Percentiles rank a stretch among this genome's conserved stretches.
Conservation (phyloP, 1,140 invertebrate genomes). For the Drosophila guanche region DNA sequence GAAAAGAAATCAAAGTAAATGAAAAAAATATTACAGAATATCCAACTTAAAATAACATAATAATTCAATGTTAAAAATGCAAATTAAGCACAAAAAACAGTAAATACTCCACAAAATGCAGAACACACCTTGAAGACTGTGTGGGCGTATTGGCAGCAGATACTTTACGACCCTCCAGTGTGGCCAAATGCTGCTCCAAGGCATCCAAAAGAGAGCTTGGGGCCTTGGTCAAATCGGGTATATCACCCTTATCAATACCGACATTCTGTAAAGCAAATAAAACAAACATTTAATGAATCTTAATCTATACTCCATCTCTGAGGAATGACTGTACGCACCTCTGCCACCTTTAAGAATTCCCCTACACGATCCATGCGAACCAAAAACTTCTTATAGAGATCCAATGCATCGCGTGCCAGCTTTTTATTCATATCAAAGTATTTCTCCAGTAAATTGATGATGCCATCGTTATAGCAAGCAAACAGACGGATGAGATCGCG, state of each 20-base stretch:
- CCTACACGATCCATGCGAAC: constrained; percentile 99
- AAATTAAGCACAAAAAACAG: constrained; percentile 8
- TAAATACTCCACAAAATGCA: neutral
- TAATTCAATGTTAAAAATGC: constrained; percentile 13
- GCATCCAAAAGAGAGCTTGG: constrained; percentile 99
- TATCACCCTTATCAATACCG: constrained; percentile 99
- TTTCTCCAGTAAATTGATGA: constrained; percentile 99
- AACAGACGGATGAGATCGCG: constrained; percentile 99
- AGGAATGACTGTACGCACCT: constrained; percentile 85
- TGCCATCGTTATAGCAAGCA: constrained; percentile 99
- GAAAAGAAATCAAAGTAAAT: constrained; percentile 35
- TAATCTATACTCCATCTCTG: neutral
- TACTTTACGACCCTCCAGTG: constrained; percentile 96
- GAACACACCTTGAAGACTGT: constrained; percentile 89
- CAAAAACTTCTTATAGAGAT: constrained; percentile 99
- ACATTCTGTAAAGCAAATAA: constrained; percentile 88
- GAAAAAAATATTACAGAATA: constrained; percentile 34
- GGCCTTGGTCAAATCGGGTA: constrained; percentile 99
- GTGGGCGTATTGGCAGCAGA: constrained; percentile 93
- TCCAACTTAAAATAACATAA: constrained; percentile 24
- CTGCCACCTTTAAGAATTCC: constrained; percentile 98
- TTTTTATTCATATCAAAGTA: constrained; percentile 99
- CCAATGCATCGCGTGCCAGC: constrained; percentile 97
- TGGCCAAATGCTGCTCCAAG: constrained; percentile 96
- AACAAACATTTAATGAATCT: neutral